Evolutionary conservation across 2,888 invertebrate species (phyloP).

Genomic region (Drosophila multiciliata): DNA sequence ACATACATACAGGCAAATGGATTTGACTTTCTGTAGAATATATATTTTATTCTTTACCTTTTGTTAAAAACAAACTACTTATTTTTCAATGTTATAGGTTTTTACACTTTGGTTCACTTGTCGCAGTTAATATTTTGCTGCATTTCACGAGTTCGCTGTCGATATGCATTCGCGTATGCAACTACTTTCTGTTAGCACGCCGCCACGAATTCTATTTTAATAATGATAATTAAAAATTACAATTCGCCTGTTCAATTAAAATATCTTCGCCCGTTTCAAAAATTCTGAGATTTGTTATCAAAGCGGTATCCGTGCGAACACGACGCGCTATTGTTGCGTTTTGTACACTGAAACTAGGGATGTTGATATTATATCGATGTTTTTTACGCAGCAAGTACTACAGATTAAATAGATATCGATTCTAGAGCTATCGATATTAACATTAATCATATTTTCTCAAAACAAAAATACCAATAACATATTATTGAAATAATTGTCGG

Average conservation of each 20-base stretch:
- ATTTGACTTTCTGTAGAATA: slow-evolving; percentile 19
- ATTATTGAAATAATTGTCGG: neutral
- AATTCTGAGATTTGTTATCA: slow-evolving; percentile 25
- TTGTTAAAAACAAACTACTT: slow-evolving; percentile 37
- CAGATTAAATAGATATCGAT: neutral
- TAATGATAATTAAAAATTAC: slow-evolving; percentile 20
- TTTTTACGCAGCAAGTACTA: neutral
- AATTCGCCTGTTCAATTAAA: slow-evolving; percentile 23
- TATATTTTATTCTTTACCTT: slow-evolving; percentile 46
- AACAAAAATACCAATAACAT: neutral
- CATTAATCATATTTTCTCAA: neutral
- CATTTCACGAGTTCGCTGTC: slow-evolving; percentile 54
- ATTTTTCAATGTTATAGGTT: slow-evolving; percentile 34
- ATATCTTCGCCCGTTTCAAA: slow-evolving; percentile 41
- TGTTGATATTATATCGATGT: slow-evolving; percentile 24
- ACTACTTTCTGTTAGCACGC: slow-evolving; percentile 17
- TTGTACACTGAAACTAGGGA: slow-evolving; percentile 42
- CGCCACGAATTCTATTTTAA: slow-evolving; percentile 20
- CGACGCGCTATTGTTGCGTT: slow-evolving; percentile 63
- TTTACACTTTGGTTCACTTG: slow-evolving; percentile 57
- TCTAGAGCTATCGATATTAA: slow-evolving; percentile 3
- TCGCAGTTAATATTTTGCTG: slow-evolving; percentile 53
- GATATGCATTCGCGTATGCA: slow-evolving; percentile 38
- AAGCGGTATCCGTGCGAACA: slow-evolving; percentile 54
- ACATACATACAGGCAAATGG: slow-evolving; percentile 23